Conservation (phyloP, 2,888 invertebrate species). For the Hartigia nigra region DNA sequence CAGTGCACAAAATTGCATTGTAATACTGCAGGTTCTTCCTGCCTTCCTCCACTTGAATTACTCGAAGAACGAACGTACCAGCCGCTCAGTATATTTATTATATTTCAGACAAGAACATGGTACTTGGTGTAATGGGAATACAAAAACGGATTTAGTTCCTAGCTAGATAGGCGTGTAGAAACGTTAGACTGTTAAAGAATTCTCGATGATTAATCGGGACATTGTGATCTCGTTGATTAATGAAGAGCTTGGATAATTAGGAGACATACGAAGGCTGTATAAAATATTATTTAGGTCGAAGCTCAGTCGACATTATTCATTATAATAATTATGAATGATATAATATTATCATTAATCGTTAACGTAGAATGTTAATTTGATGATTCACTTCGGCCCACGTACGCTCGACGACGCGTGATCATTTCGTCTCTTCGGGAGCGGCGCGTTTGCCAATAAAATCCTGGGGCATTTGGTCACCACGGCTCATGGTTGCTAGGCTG, state of each 20-base stretch:
- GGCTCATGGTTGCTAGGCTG: not conserved
- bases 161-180: constrained; percentile 46
- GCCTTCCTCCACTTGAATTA: not conserved
- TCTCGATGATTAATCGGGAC: constrained; percentile 8
- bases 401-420: not conserved
- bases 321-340: not conserved
- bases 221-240: not conserved
- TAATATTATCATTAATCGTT: not conserved
- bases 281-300: constrained; percentile 30
- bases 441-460: not conserved
- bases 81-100: not conserved
- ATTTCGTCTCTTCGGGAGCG: not conserved
- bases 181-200: constrained; percentile 32
- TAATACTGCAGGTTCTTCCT: not conserved
- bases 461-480: not conserved
- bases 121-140: constrained; percentile 27
- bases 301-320: not conserved
- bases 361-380: constrained; percentile 26
- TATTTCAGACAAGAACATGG: constrained; percentile 9
- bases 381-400: constrained; percentile 7
- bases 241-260: not conserved
- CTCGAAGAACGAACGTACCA: not conserved
- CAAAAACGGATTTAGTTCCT: constrained; percentile 39
- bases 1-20: not conserved
- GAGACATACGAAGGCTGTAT: constrained; percentile 18